phyloP scores from a whole-genome alignment of 2,113 vertebrate species.

The Tragelaphus buxtoni region DNA sequence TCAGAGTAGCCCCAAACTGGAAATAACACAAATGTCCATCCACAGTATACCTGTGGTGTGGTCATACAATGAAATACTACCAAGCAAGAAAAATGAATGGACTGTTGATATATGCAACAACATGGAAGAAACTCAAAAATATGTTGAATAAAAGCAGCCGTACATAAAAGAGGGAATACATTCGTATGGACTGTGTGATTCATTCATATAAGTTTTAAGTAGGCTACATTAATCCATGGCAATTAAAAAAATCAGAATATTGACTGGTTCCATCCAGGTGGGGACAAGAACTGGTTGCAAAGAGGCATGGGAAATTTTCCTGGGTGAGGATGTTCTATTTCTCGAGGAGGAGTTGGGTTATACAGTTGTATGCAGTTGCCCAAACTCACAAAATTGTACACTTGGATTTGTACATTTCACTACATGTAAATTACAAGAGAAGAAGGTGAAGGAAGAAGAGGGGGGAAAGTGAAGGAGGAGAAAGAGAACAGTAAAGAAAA shows the following conservation, averaged over 20 bases:
- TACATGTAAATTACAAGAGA: not conserved
- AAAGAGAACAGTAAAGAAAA: not conserved
- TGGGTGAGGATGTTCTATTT: not conserved
- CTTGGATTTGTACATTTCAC: not conserved
- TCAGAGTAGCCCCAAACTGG: not conserved
- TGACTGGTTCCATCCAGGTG: not conserved
- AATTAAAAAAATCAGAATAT: not conserved
- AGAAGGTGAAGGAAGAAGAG: not conserved
- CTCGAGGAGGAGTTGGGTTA: not conserved
- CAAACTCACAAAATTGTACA: not conserved
- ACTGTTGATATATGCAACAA: not conserved
- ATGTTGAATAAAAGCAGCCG: not conserved
- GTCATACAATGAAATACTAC: not conserved
- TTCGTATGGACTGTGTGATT: not conserved
- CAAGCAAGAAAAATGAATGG: not conserved
- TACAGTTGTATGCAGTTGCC: not conserved
- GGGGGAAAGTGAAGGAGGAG: not conserved
- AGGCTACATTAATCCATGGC: not conserved
- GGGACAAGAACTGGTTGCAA: not conserved
- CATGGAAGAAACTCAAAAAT: not conserved
- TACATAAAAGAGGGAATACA: not conserved
- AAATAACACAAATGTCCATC: not conserved
- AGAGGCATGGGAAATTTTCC: not conserved
- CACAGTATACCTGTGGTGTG: not conserved
- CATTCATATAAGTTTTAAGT: not conserved